Percentiles rank a stretch among this genome's conserved stretches.
Evolutionary conservation across 92 coral and sea anemone genomes (phyloP).

Genomic region (Micromussa lordhowensis): DNA sequence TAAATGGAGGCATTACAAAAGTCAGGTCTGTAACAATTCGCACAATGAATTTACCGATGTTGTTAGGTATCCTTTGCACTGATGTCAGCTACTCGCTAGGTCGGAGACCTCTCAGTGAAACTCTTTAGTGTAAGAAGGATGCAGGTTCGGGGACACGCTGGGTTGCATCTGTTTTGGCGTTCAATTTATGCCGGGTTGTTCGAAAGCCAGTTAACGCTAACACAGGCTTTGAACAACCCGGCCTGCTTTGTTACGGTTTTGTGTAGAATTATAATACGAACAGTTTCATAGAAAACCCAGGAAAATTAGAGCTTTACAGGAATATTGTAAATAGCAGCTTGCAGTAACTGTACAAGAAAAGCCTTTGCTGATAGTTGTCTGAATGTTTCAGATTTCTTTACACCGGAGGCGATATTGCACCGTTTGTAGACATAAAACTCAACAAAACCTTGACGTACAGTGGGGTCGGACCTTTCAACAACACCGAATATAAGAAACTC

Average conservation of each 20-base stretch:
- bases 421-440: constrained; percentile 78
- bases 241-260: too few species aligned
- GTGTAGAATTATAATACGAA: too few species aligned
- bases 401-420: constrained; percentile 81
- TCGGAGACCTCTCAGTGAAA: too few species aligned
- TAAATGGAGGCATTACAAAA: constrained; percentile 77
- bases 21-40: constrained; percentile 56
- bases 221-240: too few species aligned
- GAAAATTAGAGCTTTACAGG: not conserved
- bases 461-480: constrained; percentile 69
- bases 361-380: not conserved
- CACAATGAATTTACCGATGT: too few species aligned
- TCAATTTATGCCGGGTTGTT: too few species aligned
- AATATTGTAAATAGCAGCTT: not conserved
- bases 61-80: too few species aligned
- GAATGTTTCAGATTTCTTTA: constrained; percentile 71
- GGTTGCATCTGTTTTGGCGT: too few species aligned
- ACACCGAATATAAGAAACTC: constrained; percentile 77
- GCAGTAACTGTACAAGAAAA: not conserved
- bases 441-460: constrained; percentile 81
- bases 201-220: too few species aligned
- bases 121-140: too few species aligned
- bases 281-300: not conserved
- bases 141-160: too few species aligned
- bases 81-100: too few species aligned